Evolutionary conservation across 2,888 invertebrate genomes (phyloP).

Genomic region (Slavum lentiscoides): DNA sequence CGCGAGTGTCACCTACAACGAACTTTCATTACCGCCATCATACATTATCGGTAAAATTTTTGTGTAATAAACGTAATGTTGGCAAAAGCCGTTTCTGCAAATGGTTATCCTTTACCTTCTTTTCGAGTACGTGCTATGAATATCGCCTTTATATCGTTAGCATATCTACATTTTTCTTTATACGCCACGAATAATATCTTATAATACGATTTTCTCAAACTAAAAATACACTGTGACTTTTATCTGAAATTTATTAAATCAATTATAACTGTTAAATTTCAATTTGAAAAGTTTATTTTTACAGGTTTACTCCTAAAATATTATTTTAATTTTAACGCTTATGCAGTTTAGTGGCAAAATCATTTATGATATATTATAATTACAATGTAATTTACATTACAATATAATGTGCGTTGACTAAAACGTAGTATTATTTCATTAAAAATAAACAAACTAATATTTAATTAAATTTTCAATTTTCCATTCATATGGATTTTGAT

Average conservation of each 20-base stretch:
- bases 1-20: not conserved
- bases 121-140: conserved; percentile 2
- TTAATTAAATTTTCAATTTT: not conserved
- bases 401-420: not conserved
- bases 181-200: not conserved
- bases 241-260: too few species aligned
- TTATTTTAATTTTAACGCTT: too few species aligned
- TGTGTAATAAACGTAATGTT: conserved; percentile 8
- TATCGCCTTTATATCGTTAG: conserved; percentile 1
- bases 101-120: conserved; percentile 16
- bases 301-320: too few species aligned
- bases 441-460: not conserved
- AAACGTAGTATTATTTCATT: not conserved
- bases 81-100: conserved; percentile 3
- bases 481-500: not conserved
- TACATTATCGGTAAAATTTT: conserved; percentile 26
- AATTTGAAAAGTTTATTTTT: too few species aligned
- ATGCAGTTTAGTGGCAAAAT: too few species aligned
- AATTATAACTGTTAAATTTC: too few species aligned
- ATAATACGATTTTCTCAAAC: not conserved
- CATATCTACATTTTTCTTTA: not conserved
- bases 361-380: too few species aligned
- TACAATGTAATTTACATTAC: not conserved
- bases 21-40: conserved; percentile 16
- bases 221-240: not conserved